Evolutionary conservation across 1,140 invertebrate genomes (phyloP), one percentile per base, ranked within the genome.

Genomic region (Bombus fervidus): DNA sequence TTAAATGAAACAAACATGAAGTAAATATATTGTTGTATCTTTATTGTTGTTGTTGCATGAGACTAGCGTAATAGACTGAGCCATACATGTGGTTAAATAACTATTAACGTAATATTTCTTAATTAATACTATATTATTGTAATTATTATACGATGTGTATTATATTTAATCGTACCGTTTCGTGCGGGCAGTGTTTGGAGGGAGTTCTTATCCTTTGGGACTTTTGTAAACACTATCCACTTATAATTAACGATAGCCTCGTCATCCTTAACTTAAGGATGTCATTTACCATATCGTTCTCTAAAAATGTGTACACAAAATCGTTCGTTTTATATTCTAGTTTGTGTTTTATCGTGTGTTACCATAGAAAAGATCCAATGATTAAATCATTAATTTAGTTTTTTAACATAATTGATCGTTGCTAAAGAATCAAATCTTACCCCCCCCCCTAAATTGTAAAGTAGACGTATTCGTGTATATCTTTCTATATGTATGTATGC

Each of bases 21-120:
- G 89, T 92, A 93, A 90, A 93, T 93, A 93, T 92, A 94, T 94
- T 93, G 93, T 94, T 94, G 93, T 94, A 93, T 93, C 91, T 93
- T 94, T 94, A 93, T 94, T 94, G 93, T 94, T 94, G 91, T 94
- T 93, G 91, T 93, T 94, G 93, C 93, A 94, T 94, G 93, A 94
- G 90, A 93, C 91, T 94, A 94, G 94, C 89, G 86, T 94, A 94
- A 94, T 94, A 94, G 93, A 94, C 93, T 94, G 93, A 94, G 92
- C 94, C 92, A 93, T 93, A 93, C 81, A 88, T 59, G 85, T 94
- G 93, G 91, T 94, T 94, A 85, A 93, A 93, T 93, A 93, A 94
- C 90, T 94, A 93, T 93, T 93, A 93, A 93, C 91, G 87, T 93
- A 92, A 93, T 93, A 92, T 90, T 93, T 93, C 92, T 94, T 93